A percentile compares a stretch with the other conserved stretches of the same genome.
These are phyloP conservation scores for Takifugu rubripes DNA, from an alignment of 2,797 vertebrate genomes.

Conservation along the genomic window DNA sequence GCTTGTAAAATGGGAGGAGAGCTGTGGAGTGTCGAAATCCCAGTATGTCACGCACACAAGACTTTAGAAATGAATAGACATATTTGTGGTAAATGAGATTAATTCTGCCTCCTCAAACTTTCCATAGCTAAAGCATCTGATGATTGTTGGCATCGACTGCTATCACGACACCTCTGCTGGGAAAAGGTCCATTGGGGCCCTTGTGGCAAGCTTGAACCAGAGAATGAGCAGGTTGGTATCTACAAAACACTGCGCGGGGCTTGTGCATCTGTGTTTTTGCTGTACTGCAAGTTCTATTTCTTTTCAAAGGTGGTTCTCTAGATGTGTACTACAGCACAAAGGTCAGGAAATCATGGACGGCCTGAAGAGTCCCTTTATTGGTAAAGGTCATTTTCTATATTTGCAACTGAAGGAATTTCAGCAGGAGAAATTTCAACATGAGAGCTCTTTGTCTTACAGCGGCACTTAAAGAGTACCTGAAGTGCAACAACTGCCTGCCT, in stretches of 20 bases:
- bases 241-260: not conserved
- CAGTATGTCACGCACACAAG: constrained; percentile 72
- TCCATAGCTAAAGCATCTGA: constrained; percentile 87
- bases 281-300: not conserved
- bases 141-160: constrained; percentile 93
- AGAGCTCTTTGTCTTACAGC: constrained; percentile 60
- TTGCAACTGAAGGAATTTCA: not conserved
- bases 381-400: constrained; percentile 46
- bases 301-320: constrained; percentile 88
- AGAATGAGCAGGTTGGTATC: constrained; percentile 83
- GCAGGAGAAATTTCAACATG: not conserved
- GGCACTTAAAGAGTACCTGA: constrained; percentile 84
- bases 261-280: not conserved
- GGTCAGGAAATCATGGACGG: constrained; percentile 94
- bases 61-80: not conserved
- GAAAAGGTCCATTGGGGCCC: constrained; percentile 85
- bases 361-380: constrained; percentile 84
- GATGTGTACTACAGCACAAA: constrained; percentile 86
- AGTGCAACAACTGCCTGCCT: constrained; percentile 83
- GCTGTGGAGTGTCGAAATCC: constrained; percentile 93
- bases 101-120: not conserved
- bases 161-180: constrained; percentile 88
- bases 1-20: constrained; percentile 97
- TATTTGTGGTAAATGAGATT: not conserved
- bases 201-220: constrained; percentile 91